These are phyloP conservation scores for Hippasteria phrygiana DNA, from an alignment of 53 echinoderm and acorn worm genomes.

Conservation along the genomic window DNA sequence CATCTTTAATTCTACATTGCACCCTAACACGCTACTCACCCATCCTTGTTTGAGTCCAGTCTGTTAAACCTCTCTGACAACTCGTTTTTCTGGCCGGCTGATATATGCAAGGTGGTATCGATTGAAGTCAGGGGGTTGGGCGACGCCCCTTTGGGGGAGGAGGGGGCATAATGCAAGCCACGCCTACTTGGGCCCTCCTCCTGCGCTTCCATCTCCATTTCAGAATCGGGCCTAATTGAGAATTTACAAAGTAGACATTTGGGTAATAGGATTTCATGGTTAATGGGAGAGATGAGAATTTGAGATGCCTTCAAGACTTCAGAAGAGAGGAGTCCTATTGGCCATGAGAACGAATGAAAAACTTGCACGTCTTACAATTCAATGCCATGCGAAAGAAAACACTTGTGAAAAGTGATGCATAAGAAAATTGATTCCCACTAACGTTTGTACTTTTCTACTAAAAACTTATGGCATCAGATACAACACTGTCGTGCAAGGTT, in stretches of 20 bases:
- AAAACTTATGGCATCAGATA: no score
- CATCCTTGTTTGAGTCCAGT: slow-evolving; percentile 80
- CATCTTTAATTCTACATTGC: not conserved
- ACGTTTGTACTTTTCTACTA: no score
- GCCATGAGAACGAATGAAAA: no score
- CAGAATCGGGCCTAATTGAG: slow-evolving; percentile 61
- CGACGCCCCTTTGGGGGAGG: slow-evolving; percentile 68
- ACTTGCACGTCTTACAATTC: no score
- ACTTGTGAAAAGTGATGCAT: no score
- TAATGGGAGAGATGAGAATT: no score
- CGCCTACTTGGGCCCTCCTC: slow-evolving; percentile 38
- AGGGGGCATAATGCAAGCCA: slow-evolving; percentile 14
- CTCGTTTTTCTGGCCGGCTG: slow-evolving; percentile 66
- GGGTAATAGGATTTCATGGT: no score
- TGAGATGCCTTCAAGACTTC: no score
- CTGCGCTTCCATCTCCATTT: slow-evolving; percentile 81
- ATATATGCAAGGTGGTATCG: slow-evolving; percentile 75
- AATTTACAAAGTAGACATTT: not conserved
- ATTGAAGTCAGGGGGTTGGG: slow-evolving; percentile 79
- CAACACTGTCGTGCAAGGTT: no score
- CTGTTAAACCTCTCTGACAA: slow-evolving; percentile 67
- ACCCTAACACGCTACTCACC: slow-evolving; percentile 52
- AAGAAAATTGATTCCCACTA: no score
- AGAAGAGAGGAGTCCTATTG: no score
- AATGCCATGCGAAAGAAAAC: no score